Conservation (phyloP, 2,797 vertebrate genomes). For the Dicrostonyx torquatus region DNA sequence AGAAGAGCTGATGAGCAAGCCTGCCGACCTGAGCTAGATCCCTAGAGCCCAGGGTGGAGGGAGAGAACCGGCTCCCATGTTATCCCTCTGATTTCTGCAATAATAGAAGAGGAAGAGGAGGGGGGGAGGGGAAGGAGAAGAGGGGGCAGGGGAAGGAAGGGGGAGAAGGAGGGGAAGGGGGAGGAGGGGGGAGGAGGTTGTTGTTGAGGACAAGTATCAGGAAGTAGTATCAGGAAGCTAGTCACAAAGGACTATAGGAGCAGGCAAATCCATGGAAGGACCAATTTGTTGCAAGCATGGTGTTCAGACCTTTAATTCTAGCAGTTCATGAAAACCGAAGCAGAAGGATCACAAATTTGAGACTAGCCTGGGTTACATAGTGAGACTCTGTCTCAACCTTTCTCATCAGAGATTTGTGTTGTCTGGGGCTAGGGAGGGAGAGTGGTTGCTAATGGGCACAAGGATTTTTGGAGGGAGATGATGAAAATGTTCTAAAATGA, state of each 20-base stretch:
- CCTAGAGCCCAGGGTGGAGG: background rate
- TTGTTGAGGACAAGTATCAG: background rate
- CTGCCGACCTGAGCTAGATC: background rate
- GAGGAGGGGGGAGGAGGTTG: background rate
- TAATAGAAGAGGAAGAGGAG: background rate
- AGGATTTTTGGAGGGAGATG: background rate
- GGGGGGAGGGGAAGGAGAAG: background rate
- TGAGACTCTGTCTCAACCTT: background rate
- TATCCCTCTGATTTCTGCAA: background rate
- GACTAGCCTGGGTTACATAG: background rate
- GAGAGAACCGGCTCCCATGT: background rate
- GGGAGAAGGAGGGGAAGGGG: background rate
- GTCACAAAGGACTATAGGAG: background rate
- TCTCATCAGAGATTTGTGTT: background rate
- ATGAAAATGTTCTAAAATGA: conserved; percentile 33
- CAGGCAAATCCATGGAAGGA: background rate
- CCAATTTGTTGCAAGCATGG: background rate
- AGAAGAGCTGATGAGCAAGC: background rate
- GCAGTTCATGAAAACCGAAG: background rate
- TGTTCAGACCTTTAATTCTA: background rate
- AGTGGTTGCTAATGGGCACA: background rate
- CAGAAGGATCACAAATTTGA: background rate
- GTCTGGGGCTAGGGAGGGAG: background rate
- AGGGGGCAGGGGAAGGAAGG: accelerated
- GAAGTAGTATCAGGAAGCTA: background rate